phyloP scores from a whole-genome alignment of 2,888 invertebrate genomes.

The Eupithecia centaureata region DNA sequence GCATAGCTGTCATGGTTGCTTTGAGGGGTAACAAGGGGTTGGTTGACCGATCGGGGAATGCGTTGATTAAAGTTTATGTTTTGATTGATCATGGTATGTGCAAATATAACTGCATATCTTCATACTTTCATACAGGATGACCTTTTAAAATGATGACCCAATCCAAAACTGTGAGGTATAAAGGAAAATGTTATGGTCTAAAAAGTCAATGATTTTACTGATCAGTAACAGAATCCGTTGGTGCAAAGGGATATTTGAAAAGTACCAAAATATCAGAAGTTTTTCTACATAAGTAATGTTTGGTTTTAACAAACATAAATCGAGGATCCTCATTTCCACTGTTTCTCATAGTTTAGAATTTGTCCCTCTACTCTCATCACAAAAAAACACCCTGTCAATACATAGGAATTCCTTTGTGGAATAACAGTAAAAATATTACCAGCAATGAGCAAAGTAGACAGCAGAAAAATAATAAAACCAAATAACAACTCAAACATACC shows the following conservation, averaged over 20 bases:
- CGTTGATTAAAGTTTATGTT: slow-evolving; percentile 67
- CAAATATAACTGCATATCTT: neutral
- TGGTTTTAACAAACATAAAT: no score
- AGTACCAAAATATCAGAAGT: no score
- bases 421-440: neutral
- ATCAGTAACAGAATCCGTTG: neutral
- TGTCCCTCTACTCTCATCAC: no score
- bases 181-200: neutral
- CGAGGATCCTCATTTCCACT: no score
- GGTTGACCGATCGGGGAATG: slow-evolving; percentile 63
- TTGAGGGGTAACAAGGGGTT: slow-evolving; percentile 58
- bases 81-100: slow-evolving; percentile 52
- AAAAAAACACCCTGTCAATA: no score
- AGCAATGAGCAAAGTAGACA: neutral
- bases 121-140: neutral
- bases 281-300: no score
- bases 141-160: neutral
- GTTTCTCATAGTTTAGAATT: neutral
- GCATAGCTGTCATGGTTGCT: slow-evolving; percentile 70
- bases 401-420: neutral
- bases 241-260: no score
- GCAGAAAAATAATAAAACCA: slow-evolving; percentile 1
- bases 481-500: slow-evolving; percentile 4
- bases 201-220: neutral
- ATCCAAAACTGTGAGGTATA: neutral